These are phyloP conservation scores for Sebastes miniatus DNA, from an alignment of 2,797 vertebrate species.

Conservation along the genomic window DNA sequence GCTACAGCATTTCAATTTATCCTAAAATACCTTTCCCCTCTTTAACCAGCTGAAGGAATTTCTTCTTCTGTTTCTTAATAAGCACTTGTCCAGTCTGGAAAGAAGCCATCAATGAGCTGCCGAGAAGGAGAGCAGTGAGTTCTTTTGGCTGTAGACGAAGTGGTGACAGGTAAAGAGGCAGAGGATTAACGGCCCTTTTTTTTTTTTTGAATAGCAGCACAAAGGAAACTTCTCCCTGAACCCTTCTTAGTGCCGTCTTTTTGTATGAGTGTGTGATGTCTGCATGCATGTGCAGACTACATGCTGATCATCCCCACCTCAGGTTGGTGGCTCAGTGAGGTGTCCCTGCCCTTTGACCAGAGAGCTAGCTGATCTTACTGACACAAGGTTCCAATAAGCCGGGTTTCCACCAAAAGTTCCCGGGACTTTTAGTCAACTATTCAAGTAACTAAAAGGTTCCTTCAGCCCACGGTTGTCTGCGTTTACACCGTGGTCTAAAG, in stretches of 20 bases:
- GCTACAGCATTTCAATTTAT: conserved; percentile 33
- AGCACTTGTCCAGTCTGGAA: conserved; percentile 63
- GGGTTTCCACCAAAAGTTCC: background rate
- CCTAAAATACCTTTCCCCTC: conserved; percentile 35
- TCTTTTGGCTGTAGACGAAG: conserved; percentile 52
- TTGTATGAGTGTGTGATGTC: background rate
- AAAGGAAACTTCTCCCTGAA: conserved; percentile 55
- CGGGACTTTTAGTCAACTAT: no score
- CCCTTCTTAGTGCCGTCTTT: conserved; percentile 6
- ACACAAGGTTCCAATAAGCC: background rate
- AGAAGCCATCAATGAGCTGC: conserved; percentile 46
- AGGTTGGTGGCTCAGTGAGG: conserved; percentile 2
- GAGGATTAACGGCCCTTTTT: conserved; percentile 65
- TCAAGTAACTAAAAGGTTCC: no score
- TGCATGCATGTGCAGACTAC: conserved; percentile 1
- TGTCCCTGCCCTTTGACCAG: conserved; percentile 44
- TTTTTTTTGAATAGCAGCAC: conserved; percentile 52
- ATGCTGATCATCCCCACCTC: conserved; percentile 36
- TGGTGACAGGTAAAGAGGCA: conserved; percentile 67
- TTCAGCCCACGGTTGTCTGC: no score
- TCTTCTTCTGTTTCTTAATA: conserved; percentile 60
- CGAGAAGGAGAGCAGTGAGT: conserved; percentile 16
- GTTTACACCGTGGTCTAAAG: no score
- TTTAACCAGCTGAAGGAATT: conserved; percentile 28
- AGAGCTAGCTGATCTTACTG: conserved; percentile 41